Base-by-base conservation (phyloP, 2,113 vertebrate species). In the Dromaius novaehollandiae region DNA sequence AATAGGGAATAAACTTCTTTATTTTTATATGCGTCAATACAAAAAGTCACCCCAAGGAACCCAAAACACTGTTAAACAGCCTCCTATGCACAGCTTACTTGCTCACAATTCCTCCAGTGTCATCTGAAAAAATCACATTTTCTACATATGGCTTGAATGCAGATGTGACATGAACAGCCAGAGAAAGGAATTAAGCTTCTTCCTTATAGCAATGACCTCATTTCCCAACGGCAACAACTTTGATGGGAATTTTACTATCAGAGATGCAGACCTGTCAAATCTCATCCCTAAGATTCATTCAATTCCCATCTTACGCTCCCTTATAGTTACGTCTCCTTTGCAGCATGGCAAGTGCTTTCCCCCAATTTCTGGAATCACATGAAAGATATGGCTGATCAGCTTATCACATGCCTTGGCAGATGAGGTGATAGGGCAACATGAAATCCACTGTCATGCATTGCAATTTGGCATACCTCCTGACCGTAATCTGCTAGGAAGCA, bases 401-500 rank as follows among this genome's bases (percentile, higher is more conserved):
- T 89, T 55, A 69, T 5, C 38, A 28, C 53, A 70, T 13, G 42
- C 19, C 22, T 25, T 25, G 28, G 26, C 19, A 64, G 34, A 30
- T 21, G 30, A 58, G 22, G 2, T 11, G 26, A 82, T 0, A 51
- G 19, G 26, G 25, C 2, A 86, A 2, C 4, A 40, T 30, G 60
- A 58, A 85, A 65, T 14, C 58, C 68, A 6, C 5, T 22, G 3
- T 17, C 8, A 14, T 16, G 7, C 38, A 63, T 22, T 46, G 46
- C 26, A 91, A 17, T 11, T 56, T 6, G 4, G 1, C 26, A 42
- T 7, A 50, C 55, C 18, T 24, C 22, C 61, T 28, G 51, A n/a
- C 6, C 0, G 0, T 3, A 56, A n/a, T 6, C 14, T 28, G 4
- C 9, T 6, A 55, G 32, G 20, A 55, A 82, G 34, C 4, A n/a